phyloP scores from a whole-genome alignment of 2,888 invertebrate genomes.

The Lagria hirta region DNA sequence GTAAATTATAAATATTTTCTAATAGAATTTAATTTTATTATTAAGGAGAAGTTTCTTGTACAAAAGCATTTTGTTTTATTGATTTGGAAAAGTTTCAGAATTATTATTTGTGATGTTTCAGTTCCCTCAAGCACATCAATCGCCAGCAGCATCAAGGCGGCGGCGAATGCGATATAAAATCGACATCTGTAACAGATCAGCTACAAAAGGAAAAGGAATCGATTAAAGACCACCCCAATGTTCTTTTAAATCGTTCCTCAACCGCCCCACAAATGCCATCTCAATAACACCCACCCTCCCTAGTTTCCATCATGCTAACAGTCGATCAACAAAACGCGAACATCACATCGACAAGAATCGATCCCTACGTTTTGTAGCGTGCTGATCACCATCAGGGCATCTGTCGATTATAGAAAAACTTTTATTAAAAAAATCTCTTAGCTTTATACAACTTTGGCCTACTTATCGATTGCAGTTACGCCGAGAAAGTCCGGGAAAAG shows the following conservation, averaged over 20 bases:
- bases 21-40: no score
- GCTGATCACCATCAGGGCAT: slow-evolving; percentile 10
- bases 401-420: slow-evolving; percentile 1
- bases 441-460: no score
- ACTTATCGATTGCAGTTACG: no score
- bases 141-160: no score
- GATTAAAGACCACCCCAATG: slow-evolving; percentile 42
- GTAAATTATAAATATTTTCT: no score
- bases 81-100: no score
- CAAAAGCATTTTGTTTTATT: no score
- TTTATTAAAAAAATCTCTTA: no score
- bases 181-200: slow-evolving; percentile 53
- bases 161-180: slow-evolving; percentile 50
- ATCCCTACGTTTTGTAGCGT: slow-evolving; percentile 12
- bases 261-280: slow-evolving; percentile 23
- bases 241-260: slow-evolving; percentile 32
- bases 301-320: slow-evolving; percentile 27
- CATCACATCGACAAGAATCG: slow-evolving; percentile 38
- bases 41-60: no score
- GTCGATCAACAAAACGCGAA: slow-evolving; percentile 37
- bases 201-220: slow-evolving; percentile 46
- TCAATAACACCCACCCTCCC: slow-evolving; percentile 34
- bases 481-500: no score
- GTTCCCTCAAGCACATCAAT: no score
- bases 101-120: no score